Percentiles rank a stretch among this genome's conserved stretches.
These are phyloP conservation scores for Eumeta japonica DNA, from an alignment of 1,140 invertebrate genomes.

Conservation along the genomic window DNA sequence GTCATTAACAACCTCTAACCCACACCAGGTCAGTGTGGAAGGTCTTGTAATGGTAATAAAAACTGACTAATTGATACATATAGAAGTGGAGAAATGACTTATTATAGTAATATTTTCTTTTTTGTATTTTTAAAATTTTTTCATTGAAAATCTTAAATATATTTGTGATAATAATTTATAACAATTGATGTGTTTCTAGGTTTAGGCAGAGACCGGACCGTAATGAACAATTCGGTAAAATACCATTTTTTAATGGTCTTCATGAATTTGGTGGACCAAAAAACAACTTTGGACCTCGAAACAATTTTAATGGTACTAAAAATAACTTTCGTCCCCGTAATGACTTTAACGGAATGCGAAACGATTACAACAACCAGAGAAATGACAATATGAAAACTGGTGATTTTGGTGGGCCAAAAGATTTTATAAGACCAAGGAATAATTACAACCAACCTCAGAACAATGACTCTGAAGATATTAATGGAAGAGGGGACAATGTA, in stretches of 20 bases:
- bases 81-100: no score
- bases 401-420: slow-evolving; percentile 52
- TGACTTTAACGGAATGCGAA: slow-evolving; percentile 55
- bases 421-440: slow-evolving; percentile 55
- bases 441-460: slow-evolving; percentile 55
- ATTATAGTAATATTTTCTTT: slow-evolving; percentile 1
- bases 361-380: slow-evolving; percentile 59
- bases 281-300: slow-evolving; percentile 51
- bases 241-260: slow-evolving; percentile 47
- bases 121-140: no score
- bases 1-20: no score
- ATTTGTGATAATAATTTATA: not conserved
- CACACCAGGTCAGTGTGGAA: no score
- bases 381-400: slow-evolving; percentile 35
- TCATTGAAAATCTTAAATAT: not conserved
- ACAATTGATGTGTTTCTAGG: slow-evolving; percentile 38
- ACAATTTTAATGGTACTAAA: slow-evolving; percentile 41
- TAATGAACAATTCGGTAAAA: slow-evolving; percentile 62
- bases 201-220: slow-evolving; percentile 61
- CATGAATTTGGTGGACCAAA: slow-evolving; percentile 56
- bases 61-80: no score
- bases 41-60: no score
- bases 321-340: slow-evolving; percentile 48
- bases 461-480: slow-evolving; percentile 40
- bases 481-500: slow-evolving; percentile 53